Evolutionary conservation across 2,113 vertebrate species (phyloP).

Genomic region (Pionites leucogaster): DNA sequence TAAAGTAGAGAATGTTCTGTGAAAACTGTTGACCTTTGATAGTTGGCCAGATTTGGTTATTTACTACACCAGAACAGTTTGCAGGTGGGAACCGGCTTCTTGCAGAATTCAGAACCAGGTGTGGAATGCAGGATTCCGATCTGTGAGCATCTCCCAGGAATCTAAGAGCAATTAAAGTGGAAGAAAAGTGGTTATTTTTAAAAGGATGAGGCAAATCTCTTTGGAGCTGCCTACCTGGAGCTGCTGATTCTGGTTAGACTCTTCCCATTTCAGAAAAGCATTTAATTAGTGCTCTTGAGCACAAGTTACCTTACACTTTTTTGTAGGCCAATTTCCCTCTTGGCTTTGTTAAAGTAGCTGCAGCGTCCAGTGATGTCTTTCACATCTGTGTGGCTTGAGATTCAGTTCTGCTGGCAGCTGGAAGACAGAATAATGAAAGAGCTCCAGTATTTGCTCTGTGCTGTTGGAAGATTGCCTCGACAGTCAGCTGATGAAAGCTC

Average conservation of each 20-base stretch:
- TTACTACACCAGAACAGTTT: background rate
- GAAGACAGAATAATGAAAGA: background rate
- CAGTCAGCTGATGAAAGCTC: background rate
- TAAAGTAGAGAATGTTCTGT: background rate
- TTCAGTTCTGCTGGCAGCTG: background rate
- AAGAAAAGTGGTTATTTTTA: background rate
- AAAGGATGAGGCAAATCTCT: background rate
- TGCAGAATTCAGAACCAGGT: background rate
- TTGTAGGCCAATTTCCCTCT: background rate
- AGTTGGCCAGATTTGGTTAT: background rate
- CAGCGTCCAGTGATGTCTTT: background rate
- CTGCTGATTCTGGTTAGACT: background rate
- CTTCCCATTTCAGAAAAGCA: background rate
- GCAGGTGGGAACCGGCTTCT: background rate
- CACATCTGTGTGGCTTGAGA: background rate
- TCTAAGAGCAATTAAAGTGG: background rate
- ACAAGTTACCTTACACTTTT: background rate
- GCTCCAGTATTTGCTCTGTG: background rate
- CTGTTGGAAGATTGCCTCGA: background rate
- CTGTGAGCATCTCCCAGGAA: background rate
- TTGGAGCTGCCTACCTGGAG: background rate
- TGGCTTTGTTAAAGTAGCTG: background rate
- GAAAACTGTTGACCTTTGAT: background rate
- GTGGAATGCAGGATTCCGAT: background rate
- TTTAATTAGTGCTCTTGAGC: background rate